Conservation (phyloP, 2,113 vertebrate genomes). For the Plecotus auritus region DNA sequence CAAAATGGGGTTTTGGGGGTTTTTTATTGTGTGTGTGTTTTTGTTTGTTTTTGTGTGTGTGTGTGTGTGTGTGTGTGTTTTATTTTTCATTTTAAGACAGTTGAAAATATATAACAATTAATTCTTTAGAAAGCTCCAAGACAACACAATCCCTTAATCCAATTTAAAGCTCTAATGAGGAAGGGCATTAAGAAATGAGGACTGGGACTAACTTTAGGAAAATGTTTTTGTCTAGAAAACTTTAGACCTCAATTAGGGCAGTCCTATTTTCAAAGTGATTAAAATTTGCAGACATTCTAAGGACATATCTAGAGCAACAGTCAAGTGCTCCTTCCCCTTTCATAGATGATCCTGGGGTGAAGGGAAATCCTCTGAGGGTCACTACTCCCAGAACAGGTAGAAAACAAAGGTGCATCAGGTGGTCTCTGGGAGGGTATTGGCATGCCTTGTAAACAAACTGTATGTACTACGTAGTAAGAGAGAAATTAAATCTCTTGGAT, state of each 20-base stretch:
- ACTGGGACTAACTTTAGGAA: background rate
- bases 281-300: background rate
- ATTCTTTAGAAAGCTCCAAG: background rate
- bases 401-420: background rate
- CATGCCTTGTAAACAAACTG: background rate
- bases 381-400: background rate
- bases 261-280: background rate
- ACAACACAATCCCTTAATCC: background rate
- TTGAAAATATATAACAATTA: background rate
- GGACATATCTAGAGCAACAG: background rate
- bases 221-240: conserved; percentile 16
- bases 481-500: background rate
- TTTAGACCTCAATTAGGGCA: background rate
- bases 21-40: too few species aligned
- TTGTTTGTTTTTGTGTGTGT: background rate
- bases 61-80: background rate
- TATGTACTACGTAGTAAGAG: background rate
- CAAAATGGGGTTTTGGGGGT: accelerated
- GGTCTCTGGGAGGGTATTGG: background rate
- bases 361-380: background rate
- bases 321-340: background rate
- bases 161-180: background rate
- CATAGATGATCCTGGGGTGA: background rate
- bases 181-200: background rate
- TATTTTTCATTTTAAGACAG: background rate